phyloP scores from a whole-genome alignment of 2,888 invertebrate genomes.

The Blastobasis adustella region DNA sequence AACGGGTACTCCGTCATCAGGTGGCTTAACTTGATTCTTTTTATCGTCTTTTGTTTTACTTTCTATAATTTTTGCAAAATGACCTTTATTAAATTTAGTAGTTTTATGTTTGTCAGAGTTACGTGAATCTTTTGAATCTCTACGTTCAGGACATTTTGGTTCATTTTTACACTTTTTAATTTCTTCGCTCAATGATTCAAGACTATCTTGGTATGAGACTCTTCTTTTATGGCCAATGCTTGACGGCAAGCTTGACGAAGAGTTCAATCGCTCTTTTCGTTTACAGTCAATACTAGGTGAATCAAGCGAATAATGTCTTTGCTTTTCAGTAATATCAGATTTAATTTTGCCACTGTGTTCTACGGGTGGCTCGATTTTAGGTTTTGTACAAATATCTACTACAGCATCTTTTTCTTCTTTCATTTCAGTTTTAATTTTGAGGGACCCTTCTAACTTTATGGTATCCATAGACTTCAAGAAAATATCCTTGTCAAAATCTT shows the following conservation, averaged over 20 bases:
- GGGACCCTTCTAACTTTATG: conserved; percentile 20
- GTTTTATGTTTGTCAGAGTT: conserved; percentile 57
- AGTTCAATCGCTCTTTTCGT: conserved; percentile 77
- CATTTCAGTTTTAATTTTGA: conserved; percentile 27
- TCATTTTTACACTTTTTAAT: conserved; percentile 77
- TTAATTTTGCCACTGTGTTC: conserved; percentile 41
- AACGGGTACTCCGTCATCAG: conserved; percentile 54
- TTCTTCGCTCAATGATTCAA: conserved; percentile 74
- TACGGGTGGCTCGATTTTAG: conserved; percentile 31
- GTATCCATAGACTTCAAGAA: conserved; percentile 22
- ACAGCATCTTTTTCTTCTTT: conserved; percentile 12
- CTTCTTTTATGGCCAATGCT: conserved; percentile 82
- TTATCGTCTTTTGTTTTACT: conserved; percentile 77
- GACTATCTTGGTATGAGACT: conserved; percentile 84
- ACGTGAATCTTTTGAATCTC: conserved; percentile 82
- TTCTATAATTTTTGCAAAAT: conserved; percentile 73
- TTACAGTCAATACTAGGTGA: conserved; percentile 62
- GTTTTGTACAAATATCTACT: conserved; percentile 17
- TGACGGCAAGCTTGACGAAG: conserved; percentile 76
- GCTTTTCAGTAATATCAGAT: conserved; percentile 43
- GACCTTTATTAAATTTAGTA: conserved; percentile 75
- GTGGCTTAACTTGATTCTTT: conserved; percentile 69
- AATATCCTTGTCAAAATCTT: conserved; percentile 65
- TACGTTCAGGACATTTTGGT: conserved; percentile 71
- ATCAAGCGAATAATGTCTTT: conserved; percentile 66